Evolutionary conservation across 1,140 invertebrate species (phyloP).

Genomic region (Ceratitis capitata): DNA sequence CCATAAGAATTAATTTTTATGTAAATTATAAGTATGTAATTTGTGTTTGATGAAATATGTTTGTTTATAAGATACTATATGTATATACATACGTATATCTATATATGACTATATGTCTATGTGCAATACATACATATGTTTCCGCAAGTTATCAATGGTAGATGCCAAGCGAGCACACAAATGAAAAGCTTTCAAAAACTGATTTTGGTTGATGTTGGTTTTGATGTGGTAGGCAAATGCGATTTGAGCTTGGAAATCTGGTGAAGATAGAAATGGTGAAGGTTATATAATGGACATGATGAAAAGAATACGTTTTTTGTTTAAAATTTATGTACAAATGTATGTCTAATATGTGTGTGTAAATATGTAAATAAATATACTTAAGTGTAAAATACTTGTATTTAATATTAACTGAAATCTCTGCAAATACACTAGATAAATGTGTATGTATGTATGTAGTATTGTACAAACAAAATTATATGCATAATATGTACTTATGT

Average conservation of each 20-base stretch:
- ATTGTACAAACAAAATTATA: no score
- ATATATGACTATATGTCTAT: no score
- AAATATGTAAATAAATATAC: not conserved
- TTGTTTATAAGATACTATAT: no score
- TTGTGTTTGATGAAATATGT: no score
- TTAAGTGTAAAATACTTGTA: not conserved
- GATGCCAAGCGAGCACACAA: constrained; percentile 30
- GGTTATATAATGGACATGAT: constrained; percentile 10
- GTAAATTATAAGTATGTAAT: no score
- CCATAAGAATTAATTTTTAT: no score
- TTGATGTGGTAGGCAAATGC: constrained; percentile 26
- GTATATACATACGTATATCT: no score
- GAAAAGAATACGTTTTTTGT: not conserved
- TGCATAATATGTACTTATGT: no score
- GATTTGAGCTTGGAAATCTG: constrained; percentile 31
- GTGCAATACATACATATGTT: constrained; percentile 33
- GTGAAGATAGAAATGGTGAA: constrained; percentile 38
- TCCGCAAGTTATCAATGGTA: constrained; percentile 28
- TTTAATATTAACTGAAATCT: not conserved
- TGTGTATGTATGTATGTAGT: not conserved
- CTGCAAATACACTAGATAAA: not conserved
- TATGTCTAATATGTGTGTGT: not conserved
- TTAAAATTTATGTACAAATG: not conserved
- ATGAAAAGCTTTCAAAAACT: constrained; percentile 37
- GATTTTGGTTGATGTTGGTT: constrained; percentile 30